Percentiles rank a stretch among this genome's conserved stretches.
Conservation (phyloP, 2,797 vertebrate species). For the Crax fasciolata region DNA sequence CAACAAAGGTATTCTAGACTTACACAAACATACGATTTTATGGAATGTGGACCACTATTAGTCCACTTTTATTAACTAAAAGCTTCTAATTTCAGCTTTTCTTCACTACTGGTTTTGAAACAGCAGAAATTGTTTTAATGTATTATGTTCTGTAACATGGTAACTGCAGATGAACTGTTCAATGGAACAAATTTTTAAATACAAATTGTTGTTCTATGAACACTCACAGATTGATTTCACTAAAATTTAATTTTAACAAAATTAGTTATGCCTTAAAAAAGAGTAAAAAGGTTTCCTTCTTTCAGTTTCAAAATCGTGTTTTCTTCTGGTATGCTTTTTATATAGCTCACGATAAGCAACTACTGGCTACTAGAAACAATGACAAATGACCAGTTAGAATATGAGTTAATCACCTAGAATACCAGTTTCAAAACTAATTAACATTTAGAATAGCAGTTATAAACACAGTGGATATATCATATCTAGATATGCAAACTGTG, state of each 20-base stretch:
- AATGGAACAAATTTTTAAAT: neutral
- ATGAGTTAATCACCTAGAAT: neutral
- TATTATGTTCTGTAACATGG: neutral
- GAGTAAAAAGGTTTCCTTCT: fast-evolving
- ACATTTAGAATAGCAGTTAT: neutral
- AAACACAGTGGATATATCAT: neutral
- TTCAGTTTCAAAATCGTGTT: neutral
- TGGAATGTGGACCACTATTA: neutral
- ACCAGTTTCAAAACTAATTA: neutral
- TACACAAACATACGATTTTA: neutral
- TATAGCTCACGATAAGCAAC: neutral
- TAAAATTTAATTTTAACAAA: neutral
- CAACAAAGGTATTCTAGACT: neutral
- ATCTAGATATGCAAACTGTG: neutral
- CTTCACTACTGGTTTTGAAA: neutral
- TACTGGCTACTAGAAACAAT: neutral
- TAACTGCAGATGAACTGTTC: neutral
- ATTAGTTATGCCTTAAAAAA: neutral
- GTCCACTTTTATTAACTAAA: neutral
- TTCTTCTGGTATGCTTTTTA: neutral
- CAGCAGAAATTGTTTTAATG: neutral
- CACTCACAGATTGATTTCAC: neutral
- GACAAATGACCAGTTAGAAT: neutral
- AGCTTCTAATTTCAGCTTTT: neutral
- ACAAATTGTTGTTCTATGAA: neutral